Evolutionary conservation across 2,113 vertebrate genomes (phyloP), one percentile per base, ranked within the genome.

Genomic region (Oreochromis spilurus): DNA sequence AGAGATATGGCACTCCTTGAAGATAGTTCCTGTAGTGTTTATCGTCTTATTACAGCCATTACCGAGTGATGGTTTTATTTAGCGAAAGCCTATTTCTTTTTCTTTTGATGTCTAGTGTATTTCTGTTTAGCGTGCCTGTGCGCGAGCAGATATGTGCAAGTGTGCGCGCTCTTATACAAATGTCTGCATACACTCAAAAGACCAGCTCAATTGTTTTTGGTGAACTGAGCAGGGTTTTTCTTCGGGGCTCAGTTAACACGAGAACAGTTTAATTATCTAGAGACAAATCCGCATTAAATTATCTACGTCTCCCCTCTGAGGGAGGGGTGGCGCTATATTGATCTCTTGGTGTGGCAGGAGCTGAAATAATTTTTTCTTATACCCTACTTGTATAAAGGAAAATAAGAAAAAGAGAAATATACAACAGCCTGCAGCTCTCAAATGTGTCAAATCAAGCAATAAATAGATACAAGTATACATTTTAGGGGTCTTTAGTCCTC

Each of bases 1-100:
- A 85, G 5, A 87, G 84, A 91, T 91, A 86, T 84, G 89, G 21
- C 70, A 58, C 17, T 82, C 88, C 92, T 94, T 84, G 67, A 58
- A 94, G 92, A 93, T 92, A 94, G 87, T 80, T 78, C 55, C 82
- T 82, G 92, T 86, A 21, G 86, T 89, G 48, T 91, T 92, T 93
- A 93, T 94, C 90, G 40, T 87, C 26, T 85, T 85, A 60, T 86
- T 90, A 85, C 87, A 94, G 89, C 85, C 89, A 88, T 87, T 90
- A 84, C 77, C 4, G 29, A 88, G 53, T 87, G 81, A 84, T 87
- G 89, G 29, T 82, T 90, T 88, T 88, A 90, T 90, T 91, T 72
- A 81, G 31, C 12, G 62, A 67, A 79, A 86, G 58, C 53, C 45
- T 29, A 36, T 87, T 89, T 90, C 38, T 84, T 43, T 40, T 90